Evolutionary conservation across 1,140 invertebrate species (phyloP).

Genomic region (Penaeus vannamei): DNA sequence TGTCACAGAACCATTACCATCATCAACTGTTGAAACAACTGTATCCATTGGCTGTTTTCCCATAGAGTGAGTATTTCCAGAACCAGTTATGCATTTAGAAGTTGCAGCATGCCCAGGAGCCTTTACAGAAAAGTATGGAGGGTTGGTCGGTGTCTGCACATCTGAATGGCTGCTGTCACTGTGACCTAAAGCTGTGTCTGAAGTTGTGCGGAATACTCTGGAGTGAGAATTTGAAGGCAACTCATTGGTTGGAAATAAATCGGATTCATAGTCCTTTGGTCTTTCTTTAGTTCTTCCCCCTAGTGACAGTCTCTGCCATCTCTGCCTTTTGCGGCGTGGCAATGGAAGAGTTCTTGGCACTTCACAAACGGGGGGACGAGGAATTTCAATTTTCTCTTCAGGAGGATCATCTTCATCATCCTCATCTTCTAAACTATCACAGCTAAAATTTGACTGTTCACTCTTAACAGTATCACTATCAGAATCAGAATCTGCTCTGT

Average conservation of each 20-base stretch:
- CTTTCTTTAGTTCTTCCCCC: conserved; percentile 38
- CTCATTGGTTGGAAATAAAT: conserved; percentile 57
- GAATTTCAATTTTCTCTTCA: neutral
- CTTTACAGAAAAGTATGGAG: conserved; percentile 62
- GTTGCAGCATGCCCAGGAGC: conserved; percentile 31
- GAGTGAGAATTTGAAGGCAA: conserved; percentile 38
- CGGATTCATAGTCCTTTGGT: conserved; percentile 60
- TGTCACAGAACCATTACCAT: conserved; percentile 21
- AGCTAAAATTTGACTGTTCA: conserved; percentile 66
- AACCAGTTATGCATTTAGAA: conserved; percentile 29
- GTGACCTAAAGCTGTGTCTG: conserved; percentile 60
- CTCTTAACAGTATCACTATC: conserved; percentile 66
- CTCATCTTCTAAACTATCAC: conserved; percentile 66
- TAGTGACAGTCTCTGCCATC: conserved; percentile 61
- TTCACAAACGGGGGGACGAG: conserved; percentile 32
- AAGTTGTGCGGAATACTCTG: conserved; percentile 56
- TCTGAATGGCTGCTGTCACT: conserved; percentile 64
- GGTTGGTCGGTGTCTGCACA: conserved; percentile 64
- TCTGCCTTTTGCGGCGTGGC: conserved; percentile 53
- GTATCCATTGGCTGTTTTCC: neutral
- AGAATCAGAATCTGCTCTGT: conserved; percentile 53
- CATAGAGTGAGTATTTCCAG: neutral
- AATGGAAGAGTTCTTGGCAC: conserved; percentile 42
- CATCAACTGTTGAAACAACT: neutral
- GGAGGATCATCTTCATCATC: conserved; percentile 36